Evolutionary conservation across 2,113 vertebrate genomes (phyloP), one percentile per base, ranked within the genome.

Genomic region (Campylomormyrus tamandua): DNA sequence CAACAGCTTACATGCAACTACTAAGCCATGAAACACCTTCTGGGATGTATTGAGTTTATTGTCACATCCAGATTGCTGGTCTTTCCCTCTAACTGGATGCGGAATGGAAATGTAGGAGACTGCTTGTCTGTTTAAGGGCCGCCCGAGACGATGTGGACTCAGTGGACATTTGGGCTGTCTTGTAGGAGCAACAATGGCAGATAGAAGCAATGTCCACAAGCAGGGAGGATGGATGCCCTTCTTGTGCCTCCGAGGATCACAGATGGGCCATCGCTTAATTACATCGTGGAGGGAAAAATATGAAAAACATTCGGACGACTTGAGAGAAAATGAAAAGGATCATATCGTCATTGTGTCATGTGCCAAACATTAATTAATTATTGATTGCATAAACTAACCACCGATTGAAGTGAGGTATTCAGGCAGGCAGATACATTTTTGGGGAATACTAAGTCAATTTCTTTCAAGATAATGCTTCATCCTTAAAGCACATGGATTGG

Each of bases 81-180:
- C 3, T 56, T 15, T 27, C 10, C 49, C 13, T 87, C n/a, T 13
- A 27, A 11, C 19, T 50, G 50, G 70, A 48, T 7, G 24, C 15
- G 42, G 17, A 84, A 90, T 83, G 83, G 45, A 19, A 62, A 48
- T 39, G 74, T 49, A 19, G 13, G 77, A 53, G 56, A 24, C 17
- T 21, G 87, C 24, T 9, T 19, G 21, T 49, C 39, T 1, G 19
- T 19, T 42, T 53, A 45, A 83, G 31, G 52, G 39, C 87, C 83
- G 74, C 90, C 86, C 89, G 2, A 88, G 87, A 87, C 74, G 52
- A 13, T 89, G 91, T 91, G 87, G 90, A 90, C 48, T 24, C 85
- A 87, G 84, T n/a, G n/a, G n/a, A 89, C 87, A 42, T 92, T 89
- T 91, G 49, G 83, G 90, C 53, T 89, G 21, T 74, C 56, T 50